A percentile compares a stretch with the other conserved stretches of the same genome.
Evolutionary conservation across 2,888 invertebrate genomes (phyloP).

Genomic region (Helleia helle): DNA sequence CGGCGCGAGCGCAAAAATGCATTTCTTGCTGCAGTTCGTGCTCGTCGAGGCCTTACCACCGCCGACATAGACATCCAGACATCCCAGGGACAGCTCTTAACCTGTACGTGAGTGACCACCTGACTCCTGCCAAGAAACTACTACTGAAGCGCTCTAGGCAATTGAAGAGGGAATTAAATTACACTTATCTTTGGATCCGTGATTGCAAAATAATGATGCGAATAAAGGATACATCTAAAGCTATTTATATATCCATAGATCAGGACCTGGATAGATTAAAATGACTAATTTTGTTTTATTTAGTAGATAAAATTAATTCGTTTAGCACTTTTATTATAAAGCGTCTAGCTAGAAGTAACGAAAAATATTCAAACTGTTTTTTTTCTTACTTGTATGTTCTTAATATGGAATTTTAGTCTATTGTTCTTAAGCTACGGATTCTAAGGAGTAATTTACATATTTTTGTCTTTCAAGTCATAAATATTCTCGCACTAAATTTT

Average conservation of each 20-base stretch:
- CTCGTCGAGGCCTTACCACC: not conserved
- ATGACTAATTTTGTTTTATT: not conserved
- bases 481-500: too few species aligned
- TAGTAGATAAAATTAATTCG: too few species aligned
- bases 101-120: not conserved
- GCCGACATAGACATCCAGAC: not conserved
- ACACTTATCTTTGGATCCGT: not conserved
- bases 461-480: too few species aligned
- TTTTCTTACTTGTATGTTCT: too few species aligned
- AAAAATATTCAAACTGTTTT: too few species aligned
- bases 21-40: not conserved
- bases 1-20: not conserved
- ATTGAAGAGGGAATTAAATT: not conserved
- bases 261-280: not conserved
- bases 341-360: too few species aligned
- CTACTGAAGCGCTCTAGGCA: not conserved
- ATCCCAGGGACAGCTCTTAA: not conserved
- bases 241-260: not conserved
- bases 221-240: not conserved
- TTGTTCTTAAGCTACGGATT: too few species aligned
- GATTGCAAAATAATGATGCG: not conserved
- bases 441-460: too few species aligned
- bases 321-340: too few species aligned
- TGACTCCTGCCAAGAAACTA: not conserved
- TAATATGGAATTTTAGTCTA: too few species aligned